Base-by-base conservation (phyloP, 2,797 vertebrate species). In the Otus scops region DNA sequence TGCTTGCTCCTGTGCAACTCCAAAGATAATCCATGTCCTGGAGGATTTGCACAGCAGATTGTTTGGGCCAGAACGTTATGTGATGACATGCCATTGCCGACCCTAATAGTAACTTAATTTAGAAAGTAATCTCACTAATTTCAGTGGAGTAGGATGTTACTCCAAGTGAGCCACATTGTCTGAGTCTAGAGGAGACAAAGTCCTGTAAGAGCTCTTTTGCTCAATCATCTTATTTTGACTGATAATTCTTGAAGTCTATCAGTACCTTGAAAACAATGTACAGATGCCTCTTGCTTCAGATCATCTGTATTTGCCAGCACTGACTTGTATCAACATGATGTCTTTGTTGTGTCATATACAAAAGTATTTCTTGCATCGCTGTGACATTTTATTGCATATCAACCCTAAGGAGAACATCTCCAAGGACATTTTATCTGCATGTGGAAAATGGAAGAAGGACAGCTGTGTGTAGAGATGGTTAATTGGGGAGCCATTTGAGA, bases 401-500 rank as follows among this genome's bases (percentile, higher is more conserved):
- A 78, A 6, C 50, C 53, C 22, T 10, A 34, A 88, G 61, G 8
- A 71, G 24, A 65, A 22, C 39, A 59, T 51, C 34, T 77, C 75
- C 48, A 60, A 60, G 53, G 48, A 36, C 10, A 1, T 41, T 77
- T 87, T 70, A 24, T 57, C 24, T 83, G 57, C 1, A 0, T 1
- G 1, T 53, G 69, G 61, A 43, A 51, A 24, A 32, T 11, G 38
- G 43, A 18, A n/a, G 57, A 32, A 85, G 34, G 26, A 50, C 57
- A 91, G 67, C 36, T 56, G 54, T 39, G 38, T 43, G 67, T 53
- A 57, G 57, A 54, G 45, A 23, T 11, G 17, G 34, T 11, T 56
- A 59, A 56, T 5, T 0, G 1, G 51, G 43, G 30, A 77, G 27
- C 50, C 2, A 0, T 8, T 27, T 67, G 76, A n/a, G n/a, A n/a